Percentiles rank a stretch among this genome's conserved stretches.
Conservation (phyloP, 2,113 vertebrate species). For the Micromys minutus region DNA sequence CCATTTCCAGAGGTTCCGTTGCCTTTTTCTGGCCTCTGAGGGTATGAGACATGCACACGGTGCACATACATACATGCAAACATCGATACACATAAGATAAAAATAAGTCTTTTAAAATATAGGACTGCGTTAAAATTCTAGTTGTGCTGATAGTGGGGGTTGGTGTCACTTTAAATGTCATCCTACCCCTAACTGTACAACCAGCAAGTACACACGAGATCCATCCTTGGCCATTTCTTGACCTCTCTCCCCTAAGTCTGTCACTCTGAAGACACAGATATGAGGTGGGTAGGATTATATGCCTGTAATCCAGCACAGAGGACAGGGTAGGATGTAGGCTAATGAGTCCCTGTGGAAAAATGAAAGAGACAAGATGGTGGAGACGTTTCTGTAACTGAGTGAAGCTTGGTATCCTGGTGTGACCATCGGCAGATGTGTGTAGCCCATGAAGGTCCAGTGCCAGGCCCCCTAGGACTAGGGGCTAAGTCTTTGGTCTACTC, state of each 20-base stretch:
- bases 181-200: neutral
- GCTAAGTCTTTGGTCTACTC: neutral
- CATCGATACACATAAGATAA: neutral
- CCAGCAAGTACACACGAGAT: neutral
- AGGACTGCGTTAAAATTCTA: neutral
- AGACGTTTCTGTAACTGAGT: neutral
- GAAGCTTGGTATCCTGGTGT: neutral
- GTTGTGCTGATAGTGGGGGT: neutral
- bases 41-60: neutral
- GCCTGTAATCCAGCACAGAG: neutral
- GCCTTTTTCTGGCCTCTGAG: neutral
- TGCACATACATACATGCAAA: neutral
- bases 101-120: neutral
- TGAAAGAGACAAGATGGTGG: neutral
- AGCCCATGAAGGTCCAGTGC: neutral
- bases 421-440: neutral
- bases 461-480: neutral
- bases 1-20: neutral
- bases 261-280: conserved; percentile 21
- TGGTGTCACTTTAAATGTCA: neutral
- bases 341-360: neutral
- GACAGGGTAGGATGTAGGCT: neutral
- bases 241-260: neutral
- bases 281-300: neutral
- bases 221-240: neutral